phyloP scores from a whole-genome alignment of 2,113 vertebrate species.

The Zapus hudsonius region DNA sequence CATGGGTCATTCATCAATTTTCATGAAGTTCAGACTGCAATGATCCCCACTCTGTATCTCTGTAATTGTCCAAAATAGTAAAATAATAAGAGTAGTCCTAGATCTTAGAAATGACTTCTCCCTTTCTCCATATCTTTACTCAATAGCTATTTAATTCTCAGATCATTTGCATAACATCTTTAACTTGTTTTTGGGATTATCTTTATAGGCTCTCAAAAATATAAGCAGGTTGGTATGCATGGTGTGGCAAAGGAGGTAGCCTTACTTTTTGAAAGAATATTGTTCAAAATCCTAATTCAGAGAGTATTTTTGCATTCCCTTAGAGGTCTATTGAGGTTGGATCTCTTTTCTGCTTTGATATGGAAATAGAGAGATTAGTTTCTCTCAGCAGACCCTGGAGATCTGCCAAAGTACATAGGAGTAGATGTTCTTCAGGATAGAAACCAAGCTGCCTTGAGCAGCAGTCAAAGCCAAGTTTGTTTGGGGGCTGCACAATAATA shows the following conservation, averaged over 20 bases:
- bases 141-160: constrained; percentile 22
- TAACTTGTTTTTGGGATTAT: constrained; percentile 11
- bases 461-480: constrained; percentile 76
- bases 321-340: constrained; percentile 84
- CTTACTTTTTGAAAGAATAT: constrained; percentile 60
- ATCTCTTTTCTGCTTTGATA: constrained; percentile 88
- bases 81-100: not conserved
- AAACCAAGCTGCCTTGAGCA: constrained; percentile 72
- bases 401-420: constrained; percentile 85
- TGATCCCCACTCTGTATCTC: constrained; percentile 14
- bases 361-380: constrained; percentile 89
- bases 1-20: constrained; percentile 15
- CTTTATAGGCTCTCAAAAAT: not conserved
- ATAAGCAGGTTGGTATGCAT: not conserved
- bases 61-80: constrained; percentile 5
- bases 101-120: constrained; percentile 9
- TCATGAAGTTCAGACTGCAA: not conserved
- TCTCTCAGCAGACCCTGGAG: constrained; percentile 86
- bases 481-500: constrained; percentile 84
- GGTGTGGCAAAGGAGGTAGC: constrained; percentile 50
- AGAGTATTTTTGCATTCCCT: constrained; percentile 83
- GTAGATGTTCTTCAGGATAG: constrained; percentile 84
- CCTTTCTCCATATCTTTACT: not conserved
- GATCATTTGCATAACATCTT: not conserved
- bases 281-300: constrained; percentile 82